Evolutionary conservation across 2,888 invertebrate species (phyloP).

Genomic region (Endomychus coccineus): DNA sequence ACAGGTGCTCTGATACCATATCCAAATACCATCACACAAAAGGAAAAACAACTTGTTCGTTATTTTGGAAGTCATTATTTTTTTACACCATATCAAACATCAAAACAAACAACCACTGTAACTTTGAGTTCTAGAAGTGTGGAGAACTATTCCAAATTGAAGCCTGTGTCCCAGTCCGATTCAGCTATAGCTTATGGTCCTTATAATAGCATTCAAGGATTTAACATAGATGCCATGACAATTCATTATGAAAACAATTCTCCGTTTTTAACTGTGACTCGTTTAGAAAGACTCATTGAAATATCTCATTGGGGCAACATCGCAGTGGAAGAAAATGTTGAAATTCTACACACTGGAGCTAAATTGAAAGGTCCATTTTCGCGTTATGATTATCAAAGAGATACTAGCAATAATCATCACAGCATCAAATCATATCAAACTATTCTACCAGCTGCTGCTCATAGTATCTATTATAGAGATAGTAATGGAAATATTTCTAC

Average conservation of each 20-base stretch:
- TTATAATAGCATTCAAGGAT: slow-evolving; percentile 64
- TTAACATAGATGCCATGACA: slow-evolving; percentile 54
- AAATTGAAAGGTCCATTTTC: slow-evolving; percentile 91
- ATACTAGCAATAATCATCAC: slow-evolving; percentile 77
- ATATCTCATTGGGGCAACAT: slow-evolving; percentile 99
- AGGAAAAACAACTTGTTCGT: slow-evolving; percentile 88
- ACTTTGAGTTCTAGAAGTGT: slow-evolving; percentile 69
- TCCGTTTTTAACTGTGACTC: slow-evolving; percentile 90
- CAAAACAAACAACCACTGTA: slow-evolving; percentile 75
- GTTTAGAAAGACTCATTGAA: slow-evolving; percentile 81
- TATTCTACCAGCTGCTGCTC: slow-evolving; percentile 76
- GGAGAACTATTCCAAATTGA: slow-evolving; percentile 74
- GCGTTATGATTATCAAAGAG: slow-evolving; percentile 94
- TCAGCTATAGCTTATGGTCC: slow-evolving; percentile 84
- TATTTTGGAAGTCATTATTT: slow-evolving; percentile 79
- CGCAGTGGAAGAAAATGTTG: slow-evolving; percentile 91
- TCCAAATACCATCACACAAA: slow-evolving; percentile 83
- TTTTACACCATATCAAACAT: slow-evolving; percentile 74
- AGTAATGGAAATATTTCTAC: slow-evolving; percentile 99
- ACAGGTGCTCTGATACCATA: slow-evolving; percentile 73
- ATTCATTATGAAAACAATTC: slow-evolving; percentile 95
- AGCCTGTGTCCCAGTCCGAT: slow-evolving; percentile 72
- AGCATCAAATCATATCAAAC: slow-evolving; percentile 91
- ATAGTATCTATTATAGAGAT: slow-evolving; percentile 95
- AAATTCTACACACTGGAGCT: slow-evolving; percentile 89